phyloP scores from a whole-genome alignment of 2,797 vertebrate species.

The Falco berigora region DNA sequence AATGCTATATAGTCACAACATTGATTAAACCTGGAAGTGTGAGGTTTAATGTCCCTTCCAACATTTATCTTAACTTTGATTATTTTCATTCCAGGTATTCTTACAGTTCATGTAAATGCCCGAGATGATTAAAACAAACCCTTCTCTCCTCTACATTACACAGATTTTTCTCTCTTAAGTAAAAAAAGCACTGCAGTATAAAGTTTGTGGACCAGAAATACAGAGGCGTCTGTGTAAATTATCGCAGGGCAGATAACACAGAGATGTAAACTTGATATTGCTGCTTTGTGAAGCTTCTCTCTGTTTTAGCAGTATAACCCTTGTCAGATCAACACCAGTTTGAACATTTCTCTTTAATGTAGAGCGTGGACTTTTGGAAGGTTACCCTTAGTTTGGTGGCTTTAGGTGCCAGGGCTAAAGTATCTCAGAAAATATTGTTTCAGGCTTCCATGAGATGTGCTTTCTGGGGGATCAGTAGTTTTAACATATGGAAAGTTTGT shows the following conservation, averaged over 20 bases:
- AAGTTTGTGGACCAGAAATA: not conserved
- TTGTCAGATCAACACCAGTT: not conserved
- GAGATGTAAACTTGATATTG: not conserved
- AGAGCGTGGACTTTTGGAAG: not conserved
- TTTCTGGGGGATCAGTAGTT: not conserved
- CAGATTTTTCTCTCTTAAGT: not conserved
- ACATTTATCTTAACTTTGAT: not conserved
- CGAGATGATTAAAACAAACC: not conserved
- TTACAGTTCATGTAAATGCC: not conserved
- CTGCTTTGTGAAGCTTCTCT: not conserved
- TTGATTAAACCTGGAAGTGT: not conserved
- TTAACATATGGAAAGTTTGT: slow-evolving; percentile 7
- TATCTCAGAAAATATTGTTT: not conserved
- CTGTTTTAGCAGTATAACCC: not conserved
- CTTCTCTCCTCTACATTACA: not conserved
- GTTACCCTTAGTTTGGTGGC: not conserved
- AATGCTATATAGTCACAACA: not conserved
- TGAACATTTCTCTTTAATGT: not conserved
- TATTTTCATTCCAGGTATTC: not conserved
- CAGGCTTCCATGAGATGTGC: not conserved
- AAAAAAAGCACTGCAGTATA: not conserved
- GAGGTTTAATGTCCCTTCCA: not conserved
- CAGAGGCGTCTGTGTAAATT: not conserved
- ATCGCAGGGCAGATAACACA: not conserved
- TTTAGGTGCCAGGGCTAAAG: not conserved